Base-by-base conservation (phyloP, 2,888 invertebrate genomes). In the Cantharis rustica region DNA sequence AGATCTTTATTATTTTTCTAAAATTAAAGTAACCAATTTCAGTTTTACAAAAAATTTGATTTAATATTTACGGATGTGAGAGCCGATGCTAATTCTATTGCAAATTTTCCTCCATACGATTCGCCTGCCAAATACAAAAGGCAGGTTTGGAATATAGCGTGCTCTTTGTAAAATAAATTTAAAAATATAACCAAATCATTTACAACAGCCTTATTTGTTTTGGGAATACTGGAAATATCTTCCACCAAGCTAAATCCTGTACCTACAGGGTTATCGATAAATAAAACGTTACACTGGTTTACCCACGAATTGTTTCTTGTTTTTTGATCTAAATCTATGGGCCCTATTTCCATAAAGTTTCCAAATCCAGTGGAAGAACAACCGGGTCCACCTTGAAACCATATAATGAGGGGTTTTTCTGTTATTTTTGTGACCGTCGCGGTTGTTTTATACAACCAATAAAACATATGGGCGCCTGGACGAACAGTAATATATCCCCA, bases 351-450 rank as follows among this genome's bases (percentile, higher is more conserved):
- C 78, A 93, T 92, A 85, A 97, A 96, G 86, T 97, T 97, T n/a
- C 97, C 97, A 85, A 93, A 94, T 0, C 87, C 87, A 2, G 87
- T 86, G 1, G 86, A 86, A 0, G 87, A 86, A 16, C 82, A 83
- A n/a, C 93, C 96, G 0, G 96, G 96, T 0, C 96, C 96, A 5
- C 97, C 96, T 90, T 96, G 94, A 11, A 97, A 89, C 96, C 97
- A 97, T 74, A 97, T 92, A n/a, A 96, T 89, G 23, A 96, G 88
- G 0, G 97, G 97, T 62, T 92, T 90, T 1, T 94, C 91, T 0
- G 91, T 91, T 83, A 92, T 91, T 66, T 89, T 89, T 5, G 84
- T 80, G 0, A 92, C 92, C 70, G 90, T 68, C 3, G 81, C 88
- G 0, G 93, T 92, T 0, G 93, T 94, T 84, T 94, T 93, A 85